Percentiles rank a stretch among this genome's conserved stretches.
phyloP scores from a whole-genome alignment of 2,888 invertebrate species.

The Chouioia cunea region DNA sequence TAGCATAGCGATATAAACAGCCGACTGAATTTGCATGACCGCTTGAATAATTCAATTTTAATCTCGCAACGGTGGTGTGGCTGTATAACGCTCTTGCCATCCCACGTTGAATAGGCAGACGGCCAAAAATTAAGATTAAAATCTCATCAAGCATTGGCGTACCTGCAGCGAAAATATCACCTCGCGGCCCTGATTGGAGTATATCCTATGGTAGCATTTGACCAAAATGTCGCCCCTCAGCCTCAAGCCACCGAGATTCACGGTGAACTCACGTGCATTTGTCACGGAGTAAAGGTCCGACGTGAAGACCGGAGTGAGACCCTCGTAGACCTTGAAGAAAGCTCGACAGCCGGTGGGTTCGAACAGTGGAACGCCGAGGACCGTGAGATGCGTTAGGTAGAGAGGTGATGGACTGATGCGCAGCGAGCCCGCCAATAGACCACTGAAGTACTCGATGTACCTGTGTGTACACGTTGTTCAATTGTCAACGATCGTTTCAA shows the following conservation, averaged over 20 bases:
- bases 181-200: conserved; percentile 66
- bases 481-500: no score
- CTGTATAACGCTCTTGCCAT: no score
- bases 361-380: conserved; percentile 86
- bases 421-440: conserved; percentile 88
- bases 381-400: conserved; percentile 87
- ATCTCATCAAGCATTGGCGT: conserved; percentile 17
- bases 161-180: conserved; percentile 67
- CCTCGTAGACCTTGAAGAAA: conserved; percentile 91
- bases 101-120: no score
- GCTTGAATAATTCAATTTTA: no score
- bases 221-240: conserved; percentile 91
- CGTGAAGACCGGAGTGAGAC: conserved; percentile 89
- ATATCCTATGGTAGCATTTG: conserved; percentile 85
- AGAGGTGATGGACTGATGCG: conserved; percentile 89
- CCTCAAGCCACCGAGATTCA: conserved; percentile 77
- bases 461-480: conserved; percentile 73
- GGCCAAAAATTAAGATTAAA: not conserved
- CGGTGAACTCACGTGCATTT: conserved; percentile 78
- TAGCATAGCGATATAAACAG: no score
- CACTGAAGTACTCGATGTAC: conserved; percentile 93
- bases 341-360: conserved; percentile 77
- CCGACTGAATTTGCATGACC: no score
- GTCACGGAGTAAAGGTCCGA: conserved; percentile 73
- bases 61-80: no score